phyloP scores from a whole-genome alignment of 2,888 invertebrate species.

The Urechis unicinctus region DNA sequence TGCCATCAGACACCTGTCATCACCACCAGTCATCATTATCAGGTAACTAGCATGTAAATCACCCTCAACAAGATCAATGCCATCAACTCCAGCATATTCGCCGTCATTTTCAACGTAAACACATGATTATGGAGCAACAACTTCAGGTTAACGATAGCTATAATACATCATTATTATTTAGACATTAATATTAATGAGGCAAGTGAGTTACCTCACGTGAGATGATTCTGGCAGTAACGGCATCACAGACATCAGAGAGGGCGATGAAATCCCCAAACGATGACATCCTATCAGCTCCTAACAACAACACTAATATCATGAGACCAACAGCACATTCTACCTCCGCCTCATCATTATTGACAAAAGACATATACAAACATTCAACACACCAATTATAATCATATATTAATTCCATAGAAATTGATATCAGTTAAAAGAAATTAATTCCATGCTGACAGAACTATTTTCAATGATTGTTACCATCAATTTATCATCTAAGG shows the following conservation, averaged over 20 bases:
- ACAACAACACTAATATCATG: background rate
- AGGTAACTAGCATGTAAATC: background rate
- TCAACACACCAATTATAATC: too few relatives aligned
- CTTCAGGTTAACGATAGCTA: background rate
- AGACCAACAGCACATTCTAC: too few relatives aligned
- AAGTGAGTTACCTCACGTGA: slow-evolving; percentile 59
- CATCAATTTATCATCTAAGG: too few relatives aligned
- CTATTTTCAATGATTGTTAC: too few relatives aligned
- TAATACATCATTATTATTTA: background rate
- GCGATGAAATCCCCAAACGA: slow-evolving; percentile 98
- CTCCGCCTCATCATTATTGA: too few relatives aligned
- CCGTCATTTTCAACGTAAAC: background rate
- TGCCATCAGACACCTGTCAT: slow-evolving; percentile 87
- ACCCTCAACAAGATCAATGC: background rate
- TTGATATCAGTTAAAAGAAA: too few relatives aligned
- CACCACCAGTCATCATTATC: background rate
- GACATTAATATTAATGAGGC: background rate
- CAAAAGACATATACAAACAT: too few relatives aligned
- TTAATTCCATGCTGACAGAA: too few relatives aligned
- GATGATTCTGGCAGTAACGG: slow-evolving; percentile 82
- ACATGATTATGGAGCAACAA: background rate
- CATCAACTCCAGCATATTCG: too few relatives aligned
- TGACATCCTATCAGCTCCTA: slow-evolving; percentile 93
- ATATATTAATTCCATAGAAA: too few relatives aligned
- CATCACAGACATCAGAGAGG: slow-evolving; percentile 85